A percentile compares a stretch with the other conserved stretches of the same genome.
These are phyloP conservation scores for Leptinotarsa defecta DNA, from an alignment of 1,140 invertebrate species.

Conservation along the genomic window DNA sequence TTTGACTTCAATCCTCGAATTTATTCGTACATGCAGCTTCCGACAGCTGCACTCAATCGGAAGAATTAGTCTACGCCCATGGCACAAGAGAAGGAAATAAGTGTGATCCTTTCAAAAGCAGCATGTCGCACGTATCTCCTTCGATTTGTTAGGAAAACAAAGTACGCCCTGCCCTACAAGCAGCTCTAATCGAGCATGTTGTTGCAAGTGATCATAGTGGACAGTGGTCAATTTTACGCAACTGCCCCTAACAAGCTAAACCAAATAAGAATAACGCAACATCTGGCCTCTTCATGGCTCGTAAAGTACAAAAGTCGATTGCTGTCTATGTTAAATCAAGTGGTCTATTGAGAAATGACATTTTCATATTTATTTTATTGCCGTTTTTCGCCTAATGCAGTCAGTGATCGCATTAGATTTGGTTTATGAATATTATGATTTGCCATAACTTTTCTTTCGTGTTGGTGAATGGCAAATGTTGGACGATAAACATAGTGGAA, in stretches of 20 bases:
- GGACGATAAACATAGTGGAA: no score
- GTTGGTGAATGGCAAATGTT: no score
- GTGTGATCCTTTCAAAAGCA: conserved; percentile 9
- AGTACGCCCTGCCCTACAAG: neutral
- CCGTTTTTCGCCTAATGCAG: conserved; percentile 38
- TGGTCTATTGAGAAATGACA: conserved; percentile 40
- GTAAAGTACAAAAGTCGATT: conserved; percentile 42
- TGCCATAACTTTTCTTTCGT: neutral
- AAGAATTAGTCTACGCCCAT: no score
- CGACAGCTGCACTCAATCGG: no score
- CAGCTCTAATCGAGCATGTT: conserved; percentile 20
- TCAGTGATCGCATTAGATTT: conserved; percentile 40
- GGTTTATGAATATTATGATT: conserved; percentile 36
- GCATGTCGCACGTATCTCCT: conserved; percentile 16
- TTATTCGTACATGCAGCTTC: no score
- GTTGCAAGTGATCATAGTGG: conserved; percentile 33
- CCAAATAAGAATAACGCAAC: conserved; percentile 37
- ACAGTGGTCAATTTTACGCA: conserved; percentile 47
- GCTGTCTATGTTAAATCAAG: conserved; percentile 43
- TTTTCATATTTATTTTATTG: conserved; percentile 46
- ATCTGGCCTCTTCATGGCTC: conserved; percentile 48
- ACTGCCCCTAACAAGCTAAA: conserved; percentile 42
- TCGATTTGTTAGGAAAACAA: conserved; percentile 27
- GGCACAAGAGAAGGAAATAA: neutral
- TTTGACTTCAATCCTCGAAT: no score